Conservation (phyloP, 2,797 vertebrate species). For the Gymnoscopelus microlampas region DNA sequence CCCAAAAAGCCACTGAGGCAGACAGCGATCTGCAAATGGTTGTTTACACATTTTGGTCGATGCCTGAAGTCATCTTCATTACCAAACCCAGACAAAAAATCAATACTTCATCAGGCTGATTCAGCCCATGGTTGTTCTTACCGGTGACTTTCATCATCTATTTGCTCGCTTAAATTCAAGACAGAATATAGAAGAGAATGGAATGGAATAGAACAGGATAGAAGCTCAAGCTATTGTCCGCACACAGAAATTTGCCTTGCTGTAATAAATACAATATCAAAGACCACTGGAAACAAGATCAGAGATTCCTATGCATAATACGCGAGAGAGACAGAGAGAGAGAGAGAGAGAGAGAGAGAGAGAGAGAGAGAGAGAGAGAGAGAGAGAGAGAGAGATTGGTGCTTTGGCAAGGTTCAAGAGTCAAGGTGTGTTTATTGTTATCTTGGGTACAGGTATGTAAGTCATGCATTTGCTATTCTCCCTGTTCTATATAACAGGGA, state of each 20-base stretch:
- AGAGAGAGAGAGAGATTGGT: too few relatives aligned
- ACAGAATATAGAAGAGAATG: not conserved
- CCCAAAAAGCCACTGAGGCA: conserved; percentile 16
- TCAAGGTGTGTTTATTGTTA: too few relatives aligned
- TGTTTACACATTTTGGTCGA: conserved; percentile 35
- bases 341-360: too few relatives aligned
- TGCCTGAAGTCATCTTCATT: conserved; percentile 48
- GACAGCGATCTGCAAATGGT: not conserved
- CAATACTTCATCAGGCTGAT: conserved; percentile 56
- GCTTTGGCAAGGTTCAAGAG: too few relatives aligned
- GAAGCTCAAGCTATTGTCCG: too few relatives aligned
- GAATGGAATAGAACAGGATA: not conserved
- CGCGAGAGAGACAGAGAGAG: too few relatives aligned
- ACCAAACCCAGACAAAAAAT: conserved; percentile 37
- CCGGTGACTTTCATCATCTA: conserved; percentile 11
- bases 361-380: too few relatives aligned
- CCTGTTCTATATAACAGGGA: too few relatives aligned
- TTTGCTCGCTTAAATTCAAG: not conserved
- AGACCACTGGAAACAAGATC: too few relatives aligned
- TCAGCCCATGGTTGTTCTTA: conserved; percentile 19
- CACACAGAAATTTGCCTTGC: not conserved
- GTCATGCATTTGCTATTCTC: too few relatives aligned
- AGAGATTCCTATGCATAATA: too few relatives aligned
- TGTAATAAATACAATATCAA: not conserved
- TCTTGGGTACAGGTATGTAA: too few relatives aligned